Conservation (phyloP, 2,888 invertebrate genomes). For the Muscina levida region DNA sequence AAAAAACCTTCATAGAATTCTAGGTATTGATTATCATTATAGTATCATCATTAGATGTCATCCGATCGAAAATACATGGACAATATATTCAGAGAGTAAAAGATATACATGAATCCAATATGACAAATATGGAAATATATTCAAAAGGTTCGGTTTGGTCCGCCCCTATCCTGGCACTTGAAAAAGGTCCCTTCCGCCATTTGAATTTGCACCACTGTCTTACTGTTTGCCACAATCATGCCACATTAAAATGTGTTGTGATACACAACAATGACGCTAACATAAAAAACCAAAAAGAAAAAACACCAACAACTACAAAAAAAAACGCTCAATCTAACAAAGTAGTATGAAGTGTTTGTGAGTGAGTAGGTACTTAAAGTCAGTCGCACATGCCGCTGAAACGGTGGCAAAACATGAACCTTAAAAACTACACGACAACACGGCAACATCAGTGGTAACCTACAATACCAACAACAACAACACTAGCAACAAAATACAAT, state of each 20-base stretch:
- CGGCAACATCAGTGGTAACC: constrained; percentile 28
- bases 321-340: constrained; percentile 18
- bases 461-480: constrained; percentile 25
- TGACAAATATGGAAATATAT: too few species aligned
- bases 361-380: constrained; percentile 31
- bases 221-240: constrained; percentile 7
- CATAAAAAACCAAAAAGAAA: not conserved
- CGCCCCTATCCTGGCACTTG: too few species aligned
- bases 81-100: too few species aligned
- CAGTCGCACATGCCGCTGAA: constrained; percentile 56
- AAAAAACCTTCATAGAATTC: too few species aligned
- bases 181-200: too few species aligned
- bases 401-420: constrained; percentile 57
- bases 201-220: not conserved
- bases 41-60: too few species aligned
- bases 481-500: constrained; percentile 45
- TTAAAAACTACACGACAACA: not conserved
- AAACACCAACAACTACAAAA: not conserved
- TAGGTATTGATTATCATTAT: too few species aligned
- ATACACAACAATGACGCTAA: constrained; percentile 4
- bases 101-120: too few species aligned
- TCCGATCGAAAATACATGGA: too few species aligned
- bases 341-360: constrained; percentile 15
- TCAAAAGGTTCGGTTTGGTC: too few species aligned
- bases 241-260: constrained; percentile 21